Evolutionary conservation across 2,888 invertebrate species (phyloP).

Genomic region (Drosophila anceps): DNA sequence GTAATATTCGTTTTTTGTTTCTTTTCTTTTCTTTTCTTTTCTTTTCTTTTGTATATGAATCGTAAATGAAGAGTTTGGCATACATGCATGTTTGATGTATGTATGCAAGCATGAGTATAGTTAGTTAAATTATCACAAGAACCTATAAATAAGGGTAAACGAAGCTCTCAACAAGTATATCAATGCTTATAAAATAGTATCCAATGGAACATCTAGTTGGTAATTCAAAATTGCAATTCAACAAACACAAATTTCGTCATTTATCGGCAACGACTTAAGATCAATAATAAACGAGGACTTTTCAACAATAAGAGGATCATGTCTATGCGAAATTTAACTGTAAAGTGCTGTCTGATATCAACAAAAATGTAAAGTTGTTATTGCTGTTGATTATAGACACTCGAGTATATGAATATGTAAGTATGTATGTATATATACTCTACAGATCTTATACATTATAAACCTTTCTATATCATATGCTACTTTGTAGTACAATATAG

Average conservation of each 20-base stretch:
- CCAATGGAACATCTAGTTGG: conserved; percentile 28
- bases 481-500: conserved; percentile 52
- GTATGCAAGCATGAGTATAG: conserved; percentile 13
- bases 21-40: neutral
- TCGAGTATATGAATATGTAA: conserved; percentile 19
- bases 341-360: conserved; percentile 22
- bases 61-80: conserved; percentile 10
- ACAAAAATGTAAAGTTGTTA: conserved; percentile 7
- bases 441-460: conserved; percentile 10
- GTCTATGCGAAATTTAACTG: conserved; percentile 5
- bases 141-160: conserved; percentile 40
- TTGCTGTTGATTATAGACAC: conserved; percentile 19
- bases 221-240: conserved; percentile 48
- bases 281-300: conserved; percentile 28
- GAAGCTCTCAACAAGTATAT: conserved; percentile 46
- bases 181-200: conserved; percentile 33
- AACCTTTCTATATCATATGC: conserved; percentile 39
- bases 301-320: conserved; percentile 42
- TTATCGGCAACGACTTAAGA: conserved; percentile 20
- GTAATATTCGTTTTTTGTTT: conserved; percentile 8
- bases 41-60: conserved; percentile 1
- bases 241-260: conserved; percentile 44
- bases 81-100: neutral
- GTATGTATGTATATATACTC: conserved; percentile 7
- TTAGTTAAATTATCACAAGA: conserved; percentile 57